phyloP scores from a whole-genome alignment of 2,797 vertebrate species.

The Coluber constrictor region DNA sequence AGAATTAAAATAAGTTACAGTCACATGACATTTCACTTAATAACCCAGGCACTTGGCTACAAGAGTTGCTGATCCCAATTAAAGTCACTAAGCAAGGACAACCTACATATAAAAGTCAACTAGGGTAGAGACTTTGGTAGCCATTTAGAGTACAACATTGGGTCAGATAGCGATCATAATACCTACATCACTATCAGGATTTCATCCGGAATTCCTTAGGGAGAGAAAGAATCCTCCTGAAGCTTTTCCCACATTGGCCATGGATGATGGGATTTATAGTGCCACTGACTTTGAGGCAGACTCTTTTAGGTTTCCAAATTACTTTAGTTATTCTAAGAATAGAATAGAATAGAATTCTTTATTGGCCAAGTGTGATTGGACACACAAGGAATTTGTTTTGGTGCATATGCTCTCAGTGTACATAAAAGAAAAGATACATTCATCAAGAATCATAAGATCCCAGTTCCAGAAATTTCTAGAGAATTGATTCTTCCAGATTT shows the following conservation, averaged over 20 bases:
- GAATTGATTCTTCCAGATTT: neutral
- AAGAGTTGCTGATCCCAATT: neutral
- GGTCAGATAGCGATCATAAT: neutral
- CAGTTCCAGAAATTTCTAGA: neutral
- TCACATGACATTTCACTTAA: neutral
- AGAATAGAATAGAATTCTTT: too few species aligned
- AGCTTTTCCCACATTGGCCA: neutral
- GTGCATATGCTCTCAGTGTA: too few species aligned
- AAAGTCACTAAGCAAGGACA: neutral
- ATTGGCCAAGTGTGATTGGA: too few species aligned
- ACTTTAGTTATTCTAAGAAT: neutral
- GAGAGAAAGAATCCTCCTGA: neutral
- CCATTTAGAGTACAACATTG: neutral
- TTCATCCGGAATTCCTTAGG: neutral
- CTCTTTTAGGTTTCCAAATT: neutral
- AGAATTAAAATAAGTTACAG: neutral
- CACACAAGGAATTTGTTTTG: too few species aligned
- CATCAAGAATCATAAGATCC: neutral
- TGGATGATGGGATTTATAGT: neutral
- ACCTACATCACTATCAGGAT: neutral
- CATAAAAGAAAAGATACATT: too few species aligned
- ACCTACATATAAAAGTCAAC: neutral
- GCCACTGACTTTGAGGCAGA: neutral
- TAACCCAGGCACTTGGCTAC: neutral
- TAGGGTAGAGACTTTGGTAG: neutral